These are phyloP conservation scores for Zaprionus obscuricornis DNA, from an alignment of 2,888 invertebrate genomes.

Conservation along the genomic window DNA sequence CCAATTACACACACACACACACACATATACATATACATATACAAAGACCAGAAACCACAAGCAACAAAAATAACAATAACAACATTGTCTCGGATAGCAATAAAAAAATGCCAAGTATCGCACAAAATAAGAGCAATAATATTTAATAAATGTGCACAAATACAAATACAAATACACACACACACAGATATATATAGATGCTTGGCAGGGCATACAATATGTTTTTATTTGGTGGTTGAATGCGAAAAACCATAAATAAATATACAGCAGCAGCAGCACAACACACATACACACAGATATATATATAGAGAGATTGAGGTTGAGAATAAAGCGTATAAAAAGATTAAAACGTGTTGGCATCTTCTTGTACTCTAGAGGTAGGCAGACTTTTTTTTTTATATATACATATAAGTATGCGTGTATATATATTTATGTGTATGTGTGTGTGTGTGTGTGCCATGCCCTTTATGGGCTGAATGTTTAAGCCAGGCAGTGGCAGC, in stretches of 20 bases:
- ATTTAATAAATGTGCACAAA: conserved; percentile 79
- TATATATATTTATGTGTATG: conserved; percentile 8
- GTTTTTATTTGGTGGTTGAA: conserved; percentile 73
- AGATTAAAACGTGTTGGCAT: conserved; percentile 58
- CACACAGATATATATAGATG: conserved; percentile 23
- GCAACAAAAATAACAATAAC: conserved; percentile 48
- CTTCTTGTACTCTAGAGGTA: conserved; percentile 60
- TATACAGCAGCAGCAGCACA: conserved; percentile 53
- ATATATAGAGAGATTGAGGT: conserved; percentile 4
- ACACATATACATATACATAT: neutral
- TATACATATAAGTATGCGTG: neutral
- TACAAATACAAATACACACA: conserved; percentile 27
- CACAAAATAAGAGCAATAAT: conserved; percentile 72
- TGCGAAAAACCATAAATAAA: conserved; percentile 78
- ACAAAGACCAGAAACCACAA: no score
- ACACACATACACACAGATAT: conserved; percentile 13
- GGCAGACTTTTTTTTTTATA: conserved; percentile 39
- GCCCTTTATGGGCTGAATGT: conserved; percentile 72
- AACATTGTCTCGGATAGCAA: conserved; percentile 58
- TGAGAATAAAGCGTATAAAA: conserved; percentile 56
- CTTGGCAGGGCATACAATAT: conserved; percentile 31
- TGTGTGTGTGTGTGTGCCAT: conserved; percentile 41
- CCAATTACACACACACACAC: conserved; percentile 51
- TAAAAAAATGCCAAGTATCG: conserved; percentile 71
- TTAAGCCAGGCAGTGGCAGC: conserved; percentile 40